Conservation (phyloP, 2,113 vertebrate species). For the Pleuronectes platessa region DNA sequence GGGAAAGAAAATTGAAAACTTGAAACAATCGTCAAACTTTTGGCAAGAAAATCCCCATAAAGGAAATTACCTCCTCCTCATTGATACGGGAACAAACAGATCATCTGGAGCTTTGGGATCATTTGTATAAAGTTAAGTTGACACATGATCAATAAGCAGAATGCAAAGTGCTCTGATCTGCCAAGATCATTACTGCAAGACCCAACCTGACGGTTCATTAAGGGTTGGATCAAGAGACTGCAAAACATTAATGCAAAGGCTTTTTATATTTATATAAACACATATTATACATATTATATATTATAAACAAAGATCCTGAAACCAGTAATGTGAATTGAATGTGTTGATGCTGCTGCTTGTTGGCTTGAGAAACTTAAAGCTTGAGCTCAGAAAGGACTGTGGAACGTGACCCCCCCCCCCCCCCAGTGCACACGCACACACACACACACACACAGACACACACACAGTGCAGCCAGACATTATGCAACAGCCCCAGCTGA, state of each 20-base stretch:
- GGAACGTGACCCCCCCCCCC: too few relatives aligned
- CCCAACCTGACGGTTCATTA: too few relatives aligned
- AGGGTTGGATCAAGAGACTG: neutral
- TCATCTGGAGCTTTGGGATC: neutral
- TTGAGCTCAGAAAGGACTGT: too few relatives aligned
- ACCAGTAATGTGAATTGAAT: too few relatives aligned
- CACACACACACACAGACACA: slow-evolving; percentile 15
- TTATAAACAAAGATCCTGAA: too few relatives aligned
- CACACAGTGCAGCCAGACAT: slow-evolving; percentile 15
- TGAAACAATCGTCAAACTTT: neutral
- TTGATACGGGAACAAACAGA: neutral
- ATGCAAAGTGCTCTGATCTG: slow-evolving; percentile 12
- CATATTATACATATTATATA: too few relatives aligned
- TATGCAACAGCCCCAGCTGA: slow-evolving; percentile 54
- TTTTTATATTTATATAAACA: too few relatives aligned
- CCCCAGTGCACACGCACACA: neutral
- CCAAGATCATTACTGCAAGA: slow-evolving; percentile 1
- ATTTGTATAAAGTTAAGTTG: slow-evolving; percentile 26
- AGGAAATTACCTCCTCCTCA: slow-evolving; percentile 10
- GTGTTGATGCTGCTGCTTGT: too few relatives aligned
- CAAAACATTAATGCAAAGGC: neutral
- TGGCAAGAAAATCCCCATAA: neutral
- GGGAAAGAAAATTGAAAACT: neutral
- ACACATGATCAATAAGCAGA: slow-evolving; percentile 24
- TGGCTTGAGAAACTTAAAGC: too few relatives aligned